Percentiles rank a stretch among this genome's conserved stretches.
These are phyloP conservation scores for Pararge aegeria DNA, from an alignment of 1,140 invertebrate species.

Conservation along the genomic window DNA sequence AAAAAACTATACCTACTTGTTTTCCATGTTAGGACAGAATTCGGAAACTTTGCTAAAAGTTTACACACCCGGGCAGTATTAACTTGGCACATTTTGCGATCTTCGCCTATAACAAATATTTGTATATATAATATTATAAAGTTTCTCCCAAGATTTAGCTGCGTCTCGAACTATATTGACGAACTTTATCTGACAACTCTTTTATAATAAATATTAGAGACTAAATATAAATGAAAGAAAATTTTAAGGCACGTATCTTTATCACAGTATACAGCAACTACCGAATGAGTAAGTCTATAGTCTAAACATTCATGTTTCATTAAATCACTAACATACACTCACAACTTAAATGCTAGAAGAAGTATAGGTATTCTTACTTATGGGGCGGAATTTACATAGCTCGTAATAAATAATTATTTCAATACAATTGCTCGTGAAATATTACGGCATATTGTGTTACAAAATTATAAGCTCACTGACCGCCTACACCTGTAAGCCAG, in stretches of 20 bases:
- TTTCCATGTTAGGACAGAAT: too few species aligned
- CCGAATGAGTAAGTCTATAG: conserved; percentile 13
- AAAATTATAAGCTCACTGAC: too few species aligned
- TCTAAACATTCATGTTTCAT: conserved; percentile 11
- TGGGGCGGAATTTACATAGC: background rate
- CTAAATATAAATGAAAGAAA: conserved; percentile 18
- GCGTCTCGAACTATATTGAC: too few species aligned
- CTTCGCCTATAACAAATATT: background rate
- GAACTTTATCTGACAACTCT: too few species aligned
- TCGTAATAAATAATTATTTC: background rate
- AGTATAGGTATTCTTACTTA: background rate
- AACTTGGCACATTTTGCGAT: background rate
- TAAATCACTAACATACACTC: conserved; percentile 6
- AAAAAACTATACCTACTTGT: too few species aligned
- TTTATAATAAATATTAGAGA: conserved; percentile 10
- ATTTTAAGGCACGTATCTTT: conserved; percentile 60
- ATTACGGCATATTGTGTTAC: too few species aligned
- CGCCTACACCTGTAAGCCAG: too few species aligned
- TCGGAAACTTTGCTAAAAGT: too few species aligned
- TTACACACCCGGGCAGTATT: too few species aligned
- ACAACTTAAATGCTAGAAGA: background rate
- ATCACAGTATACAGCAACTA: conserved; percentile 62
- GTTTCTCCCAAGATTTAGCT: background rate
- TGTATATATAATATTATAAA: too few species aligned
- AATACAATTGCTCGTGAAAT: too few species aligned